phyloP scores from a whole-genome alignment of 2,113 vertebrate genomes.

The Melanerpes formicivorus region DNA sequence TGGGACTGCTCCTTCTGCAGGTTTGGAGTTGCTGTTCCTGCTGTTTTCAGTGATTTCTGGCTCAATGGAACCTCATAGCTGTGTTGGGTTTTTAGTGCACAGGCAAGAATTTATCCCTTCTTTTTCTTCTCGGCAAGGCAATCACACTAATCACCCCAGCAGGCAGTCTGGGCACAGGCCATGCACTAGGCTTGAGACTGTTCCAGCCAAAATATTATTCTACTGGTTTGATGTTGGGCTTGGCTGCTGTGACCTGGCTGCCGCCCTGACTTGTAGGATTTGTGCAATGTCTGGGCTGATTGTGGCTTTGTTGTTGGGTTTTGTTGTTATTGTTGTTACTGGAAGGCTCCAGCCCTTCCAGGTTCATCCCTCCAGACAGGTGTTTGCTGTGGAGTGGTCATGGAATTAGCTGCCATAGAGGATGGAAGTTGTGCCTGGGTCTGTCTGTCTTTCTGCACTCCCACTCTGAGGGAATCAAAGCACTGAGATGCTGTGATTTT shows the following conservation, averaged over 20 bases:
- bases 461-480: neutral
- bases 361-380: neutral
- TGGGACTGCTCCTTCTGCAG: neutral
- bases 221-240: neutral
- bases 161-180: neutral
- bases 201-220: constrained; percentile 55
- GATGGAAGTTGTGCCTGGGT: neutral
- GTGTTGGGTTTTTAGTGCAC: neutral
- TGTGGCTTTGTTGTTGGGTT: neutral
- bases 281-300: neutral
- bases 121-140: neutral
- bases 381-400: neutral
- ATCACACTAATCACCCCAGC: rapidly evolving
- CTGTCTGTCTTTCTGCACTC: neutral
- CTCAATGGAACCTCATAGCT: neutral
- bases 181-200: neutral
- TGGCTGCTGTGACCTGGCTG: neutral
- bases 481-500: neutral
- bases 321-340: neutral
- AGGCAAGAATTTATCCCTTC: neutral
- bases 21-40: neutral
- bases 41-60: neutral
- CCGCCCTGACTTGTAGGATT: neutral
- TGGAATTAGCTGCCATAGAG: neutral
- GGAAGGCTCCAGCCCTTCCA: neutral